Evolutionary conservation across 2,888 invertebrate genomes (phyloP), one percentile per base, ranked within the genome.

Genomic region (Philereme transversata): DNA sequence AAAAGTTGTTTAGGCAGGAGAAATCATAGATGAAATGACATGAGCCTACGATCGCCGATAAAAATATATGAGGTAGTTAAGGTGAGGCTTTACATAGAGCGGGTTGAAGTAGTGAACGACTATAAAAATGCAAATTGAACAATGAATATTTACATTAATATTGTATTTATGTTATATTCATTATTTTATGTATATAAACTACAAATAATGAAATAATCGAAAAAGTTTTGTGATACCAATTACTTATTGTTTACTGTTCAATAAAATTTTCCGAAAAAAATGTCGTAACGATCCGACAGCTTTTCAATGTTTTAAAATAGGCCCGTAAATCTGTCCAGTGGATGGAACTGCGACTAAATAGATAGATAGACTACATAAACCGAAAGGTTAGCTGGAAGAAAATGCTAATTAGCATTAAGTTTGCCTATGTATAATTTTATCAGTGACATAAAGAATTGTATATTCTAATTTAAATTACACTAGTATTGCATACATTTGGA

Each of bases 1-100:
- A 67, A 74, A 79, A 77, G 73, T 72, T 73, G 76, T 77, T 75
- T 73, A 62, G 76, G 68, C 67, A 69, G 67, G 70, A 73, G 75
- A 73, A 73, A 78, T 78, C 75, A 70, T 63, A 68, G 75, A 59
- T 60, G 51, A 60, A 61, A 62, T 62, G 69, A 71, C 68, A 56
- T 59, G 58, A 52, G 57, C 44, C 48, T 68, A 51, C 49, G 44
- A 48, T 72, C 57, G 62, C 56, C 51, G 54, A 68, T 71, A 74
- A 74, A 74, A 73, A 75, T 74, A 72, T 74, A 71, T 72, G 61
- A 67, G 68, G 58, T 51, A 47, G 44, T 35, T 57, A 11, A 64
- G 70, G 71, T 60, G 65, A n/a, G 70, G 74, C 53, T 54, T 5
- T 50, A 74, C 52, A 68, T 53, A 34, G 8, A 69, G 75, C 73